These are phyloP conservation scores for Athene cunicularia DNA, from an alignment of 2,113 vertebrate genomes.

Conservation along the genomic window DNA sequence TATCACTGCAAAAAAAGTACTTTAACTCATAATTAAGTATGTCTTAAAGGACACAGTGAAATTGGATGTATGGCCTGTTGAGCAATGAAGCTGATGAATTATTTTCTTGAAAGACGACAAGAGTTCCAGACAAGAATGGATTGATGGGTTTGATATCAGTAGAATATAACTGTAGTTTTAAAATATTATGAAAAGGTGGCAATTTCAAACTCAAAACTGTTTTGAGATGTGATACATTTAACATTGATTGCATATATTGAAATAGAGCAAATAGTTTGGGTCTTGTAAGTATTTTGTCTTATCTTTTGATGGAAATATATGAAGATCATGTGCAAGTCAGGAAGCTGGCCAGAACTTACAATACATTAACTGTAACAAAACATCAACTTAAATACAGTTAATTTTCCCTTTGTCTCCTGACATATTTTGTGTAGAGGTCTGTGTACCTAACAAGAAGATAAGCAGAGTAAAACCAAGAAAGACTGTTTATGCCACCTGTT, in stretches of 20 bases:
- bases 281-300: neutral
- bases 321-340: neutral
- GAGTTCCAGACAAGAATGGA: neutral
- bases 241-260: neutral
- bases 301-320: neutral
- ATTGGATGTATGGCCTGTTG: neutral
- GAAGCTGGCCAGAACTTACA: neutral
- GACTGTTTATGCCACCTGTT: neutral
- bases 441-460: neutral
- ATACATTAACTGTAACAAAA: neutral
- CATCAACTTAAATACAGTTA: neutral
- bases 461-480: neutral
- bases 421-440: neutral
- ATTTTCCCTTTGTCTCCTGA: neutral
- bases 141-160: neutral
- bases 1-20: neutral
- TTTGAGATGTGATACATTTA: neutral
- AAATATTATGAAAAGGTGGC: neutral
- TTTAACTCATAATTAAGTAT: neutral
- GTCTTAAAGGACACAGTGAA: neutral
- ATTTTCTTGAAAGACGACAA: neutral
- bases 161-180: neutral
- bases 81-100: neutral
- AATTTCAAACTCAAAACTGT: neutral
- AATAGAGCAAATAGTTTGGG: neutral